Percentiles rank a stretch among this genome's conserved stretches.
These are phyloP conservation scores for Sturmia bella DNA, from an alignment of 2,888 invertebrate genomes.

Conservation along the genomic window DNA sequence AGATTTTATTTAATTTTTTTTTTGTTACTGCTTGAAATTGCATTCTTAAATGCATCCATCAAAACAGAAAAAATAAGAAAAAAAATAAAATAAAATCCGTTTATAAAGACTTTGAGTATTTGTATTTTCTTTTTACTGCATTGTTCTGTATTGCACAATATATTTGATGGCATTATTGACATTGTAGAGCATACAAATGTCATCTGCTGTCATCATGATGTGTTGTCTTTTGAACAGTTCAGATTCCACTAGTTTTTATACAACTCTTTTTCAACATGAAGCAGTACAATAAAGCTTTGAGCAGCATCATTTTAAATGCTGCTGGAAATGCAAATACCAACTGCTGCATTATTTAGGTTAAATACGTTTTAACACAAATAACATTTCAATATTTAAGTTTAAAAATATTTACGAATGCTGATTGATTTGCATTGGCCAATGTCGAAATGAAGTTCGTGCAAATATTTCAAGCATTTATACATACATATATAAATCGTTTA, in stretches of 20 bases:
- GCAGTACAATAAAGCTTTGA: neutral
- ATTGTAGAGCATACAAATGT: constrained; percentile 55
- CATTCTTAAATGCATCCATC: constrained; percentile 24
- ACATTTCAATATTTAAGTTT: constrained; percentile 32
- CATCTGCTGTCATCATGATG: constrained; percentile 42
- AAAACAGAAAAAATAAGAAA: neutral
- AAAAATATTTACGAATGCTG: constrained; percentile 44
- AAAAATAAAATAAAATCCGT: constrained; percentile 9
- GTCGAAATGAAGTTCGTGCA: neutral
- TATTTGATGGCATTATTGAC: constrained; percentile 57
- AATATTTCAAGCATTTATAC: neutral
- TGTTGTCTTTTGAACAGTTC: constrained; percentile 19
- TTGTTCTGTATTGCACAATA: constrained; percentile 26
- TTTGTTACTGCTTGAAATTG: constrained; percentile 11
- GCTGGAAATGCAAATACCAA: constrained; percentile 45
- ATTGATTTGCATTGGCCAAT: constrained; percentile 14
- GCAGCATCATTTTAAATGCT: neutral
- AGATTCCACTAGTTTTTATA: neutral
- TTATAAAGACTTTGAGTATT: constrained; percentile 21
- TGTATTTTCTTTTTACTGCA: constrained; percentile 1
- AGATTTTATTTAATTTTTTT: constrained; percentile 34
- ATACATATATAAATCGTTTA: neutral
- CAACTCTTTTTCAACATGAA: constrained; percentile 1
- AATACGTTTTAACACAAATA: constrained; percentile 43
- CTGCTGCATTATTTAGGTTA: constrained; percentile 47